Evolutionary conservation across 2,888 invertebrate species (phyloP).

Genomic region (Drosophila siamana): DNA sequence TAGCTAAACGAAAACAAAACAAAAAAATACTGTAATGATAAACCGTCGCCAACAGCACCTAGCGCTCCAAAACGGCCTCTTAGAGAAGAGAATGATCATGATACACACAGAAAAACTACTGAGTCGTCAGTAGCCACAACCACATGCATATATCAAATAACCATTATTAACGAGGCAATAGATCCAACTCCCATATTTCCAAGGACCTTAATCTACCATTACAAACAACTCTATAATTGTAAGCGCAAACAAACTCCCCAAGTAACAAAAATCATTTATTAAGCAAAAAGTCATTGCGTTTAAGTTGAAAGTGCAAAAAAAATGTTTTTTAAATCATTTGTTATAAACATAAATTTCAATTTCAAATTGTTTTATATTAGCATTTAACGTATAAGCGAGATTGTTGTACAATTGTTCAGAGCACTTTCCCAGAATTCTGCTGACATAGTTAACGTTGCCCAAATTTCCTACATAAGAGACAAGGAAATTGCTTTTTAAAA

Average conservation of each 20-base stretch:
- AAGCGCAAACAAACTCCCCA: conserved; percentile 48
- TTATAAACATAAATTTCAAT: conserved; percentile 53
- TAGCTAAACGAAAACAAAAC: conserved; percentile 48
- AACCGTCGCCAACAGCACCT: conserved; percentile 48
- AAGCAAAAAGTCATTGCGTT: conserved; percentile 78
- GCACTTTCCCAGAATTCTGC: conserved; percentile 42
- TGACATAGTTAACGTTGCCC: conserved; percentile 66
- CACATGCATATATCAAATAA: conserved; percentile 15
- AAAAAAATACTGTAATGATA: conserved; percentile 14
- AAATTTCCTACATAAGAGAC: not conserved
- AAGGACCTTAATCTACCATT: conserved; percentile 30
- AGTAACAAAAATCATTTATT: conserved; percentile 49
- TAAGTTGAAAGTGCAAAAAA: conserved; percentile 62
- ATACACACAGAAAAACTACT: conserved; percentile 18
- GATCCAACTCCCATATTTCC: conserved; percentile 22
- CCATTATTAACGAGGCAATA: conserved; percentile 60
- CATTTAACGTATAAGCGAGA: conserved; percentile 71
- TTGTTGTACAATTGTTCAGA: conserved; percentile 60
- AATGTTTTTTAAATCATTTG: conserved; percentile 50
- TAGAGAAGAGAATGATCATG: conserved; percentile 17
- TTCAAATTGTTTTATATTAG: conserved; percentile 70
- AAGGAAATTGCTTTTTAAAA: not conserved
- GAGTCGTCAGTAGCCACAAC: conserved; percentile 50
- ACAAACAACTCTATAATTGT: conserved; percentile 17
- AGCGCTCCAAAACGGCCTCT: conserved; percentile 45